These are phyloP conservation scores for Cheiracanthium punctorium DNA, from an alignment of 2,888 invertebrate genomes.

Conservation along the genomic window DNA sequence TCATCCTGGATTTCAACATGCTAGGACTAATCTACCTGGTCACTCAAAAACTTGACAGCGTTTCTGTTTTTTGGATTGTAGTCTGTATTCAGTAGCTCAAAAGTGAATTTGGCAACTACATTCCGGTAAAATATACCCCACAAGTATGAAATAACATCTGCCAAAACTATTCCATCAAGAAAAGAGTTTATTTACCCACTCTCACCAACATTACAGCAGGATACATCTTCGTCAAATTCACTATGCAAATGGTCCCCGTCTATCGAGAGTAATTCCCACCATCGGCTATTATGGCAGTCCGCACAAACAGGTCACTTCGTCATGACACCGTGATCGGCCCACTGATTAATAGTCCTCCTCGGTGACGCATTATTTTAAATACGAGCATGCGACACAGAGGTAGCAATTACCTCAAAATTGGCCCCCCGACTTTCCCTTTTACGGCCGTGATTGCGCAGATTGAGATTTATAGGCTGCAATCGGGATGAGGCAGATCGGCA, in stretches of 20 bases:
- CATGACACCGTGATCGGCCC: constrained; percentile 52
- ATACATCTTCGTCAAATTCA: background rate
- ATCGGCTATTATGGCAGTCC: background rate
- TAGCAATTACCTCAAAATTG: constrained; percentile 63
- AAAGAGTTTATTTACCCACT: too few relatives aligned
- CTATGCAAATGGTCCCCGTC: constrained; percentile 2
- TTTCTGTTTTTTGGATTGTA: too few relatives aligned
- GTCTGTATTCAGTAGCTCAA: too few relatives aligned
- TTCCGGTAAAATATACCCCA: too few relatives aligned
- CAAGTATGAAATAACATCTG: too few relatives aligned
- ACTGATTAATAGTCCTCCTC: constrained; percentile 49
- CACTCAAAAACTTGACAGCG: too few relatives aligned
- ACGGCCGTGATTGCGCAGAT: constrained; percentile 20
- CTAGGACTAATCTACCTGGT: too few relatives aligned
- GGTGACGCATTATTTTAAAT: constrained; percentile 65
- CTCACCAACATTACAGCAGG: too few relatives aligned
- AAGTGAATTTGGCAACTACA: too few relatives aligned
- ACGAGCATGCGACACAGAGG: constrained; percentile 57
- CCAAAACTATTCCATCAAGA: too few relatives aligned
- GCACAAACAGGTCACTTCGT: constrained; percentile 2
- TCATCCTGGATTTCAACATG: too few relatives aligned
- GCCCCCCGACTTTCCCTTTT: constrained; percentile 30
- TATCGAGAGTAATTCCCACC: background rate
- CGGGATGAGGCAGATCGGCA: background rate
- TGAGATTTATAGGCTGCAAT: constrained; percentile 44